These are phyloP conservation scores for Nixonia krombeini DNA, from an alignment of 1,140 invertebrate genomes.

Conservation along the genomic window DNA sequence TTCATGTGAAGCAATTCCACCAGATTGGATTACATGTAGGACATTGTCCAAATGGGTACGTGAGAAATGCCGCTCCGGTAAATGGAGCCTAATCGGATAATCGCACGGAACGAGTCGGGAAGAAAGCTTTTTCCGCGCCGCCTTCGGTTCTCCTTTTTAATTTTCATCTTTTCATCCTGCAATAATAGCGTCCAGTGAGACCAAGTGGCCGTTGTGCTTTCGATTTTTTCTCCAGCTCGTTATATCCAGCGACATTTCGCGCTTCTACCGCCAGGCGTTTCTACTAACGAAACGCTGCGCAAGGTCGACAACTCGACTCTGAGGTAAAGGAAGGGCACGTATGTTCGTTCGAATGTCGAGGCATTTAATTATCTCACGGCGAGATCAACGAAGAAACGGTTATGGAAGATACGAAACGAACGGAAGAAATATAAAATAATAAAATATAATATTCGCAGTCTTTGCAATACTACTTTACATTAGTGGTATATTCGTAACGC, in stretches of 20 bases:
- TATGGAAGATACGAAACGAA: slow-evolving; percentile 7
- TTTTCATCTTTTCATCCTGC: slow-evolving; percentile 20
- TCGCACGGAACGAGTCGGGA: slow-evolving; percentile 7
- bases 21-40: slow-evolving; percentile 37
- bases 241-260: slow-evolving; percentile 18
- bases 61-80: slow-evolving; percentile 18
- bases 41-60: slow-evolving; percentile 25
- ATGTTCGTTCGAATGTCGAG: slow-evolving; percentile 17
- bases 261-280: slow-evolving; percentile 19
- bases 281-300: slow-evolving; percentile 32
- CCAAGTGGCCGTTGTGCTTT: slow-evolving; percentile 16
- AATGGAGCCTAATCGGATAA: slow-evolving; percentile 28
- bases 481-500: no score
- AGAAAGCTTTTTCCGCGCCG: slow-evolving; percentile 2
- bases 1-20: slow-evolving; percentile 25
- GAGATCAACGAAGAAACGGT: slow-evolving; percentile 21
- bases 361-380: slow-evolving; percentile 28
- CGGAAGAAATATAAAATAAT: not conserved
- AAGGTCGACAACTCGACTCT: slow-evolving; percentile 12
- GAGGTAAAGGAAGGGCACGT: slow-evolving; percentile 18
- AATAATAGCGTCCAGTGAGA: slow-evolving; percentile 12
- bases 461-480: no score
- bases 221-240: slow-evolving; percentile 15
- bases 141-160: slow-evolving; percentile 8
- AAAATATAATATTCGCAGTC: no score